Percentiles rank a stretch among this genome's conserved stretches.
These are phyloP conservation scores for Drosophila affinis DNA, from an alignment of 2,888 invertebrate species.

Conservation along the genomic window DNA sequence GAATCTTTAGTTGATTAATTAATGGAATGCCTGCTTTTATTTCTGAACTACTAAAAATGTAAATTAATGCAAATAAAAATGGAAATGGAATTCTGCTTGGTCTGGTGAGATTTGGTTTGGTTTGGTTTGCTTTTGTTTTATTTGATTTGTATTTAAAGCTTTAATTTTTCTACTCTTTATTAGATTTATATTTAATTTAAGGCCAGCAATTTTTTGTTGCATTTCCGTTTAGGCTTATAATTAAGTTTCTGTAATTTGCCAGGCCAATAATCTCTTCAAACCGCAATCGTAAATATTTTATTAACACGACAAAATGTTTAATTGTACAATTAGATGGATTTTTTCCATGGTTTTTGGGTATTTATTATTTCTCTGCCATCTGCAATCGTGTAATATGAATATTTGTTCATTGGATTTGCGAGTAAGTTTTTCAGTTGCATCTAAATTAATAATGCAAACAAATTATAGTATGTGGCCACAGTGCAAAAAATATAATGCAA, in stretches of 20 bases:
- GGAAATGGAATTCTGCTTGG: slow-evolving; percentile 29
- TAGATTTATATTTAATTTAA: slow-evolving; percentile 24
- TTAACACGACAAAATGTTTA: slow-evolving; percentile 72
- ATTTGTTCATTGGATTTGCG: slow-evolving; percentile 54
- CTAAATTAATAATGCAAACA: slow-evolving; percentile 72
- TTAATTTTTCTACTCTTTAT: slow-evolving; percentile 19
- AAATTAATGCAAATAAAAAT: slow-evolving; percentile 18
- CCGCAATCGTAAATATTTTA: slow-evolving; percentile 75
- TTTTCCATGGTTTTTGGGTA: slow-evolving; percentile 12
- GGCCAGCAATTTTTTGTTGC: slow-evolving; percentile 15
- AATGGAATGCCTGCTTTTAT: slow-evolving; percentile 46
- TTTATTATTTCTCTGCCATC: neutral
- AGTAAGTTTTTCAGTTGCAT: slow-evolving; percentile 33
- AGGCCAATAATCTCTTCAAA: slow-evolving; percentile 56
- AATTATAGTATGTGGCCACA: slow-evolving; percentile 60
- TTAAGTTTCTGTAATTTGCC: slow-evolving; percentile 73
- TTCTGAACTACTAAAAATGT: slow-evolving; percentile 43
- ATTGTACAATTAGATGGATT: slow-evolving; percentile 61
- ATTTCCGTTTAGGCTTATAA: slow-evolving; percentile 43
- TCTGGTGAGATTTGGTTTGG: slow-evolving; percentile 44
- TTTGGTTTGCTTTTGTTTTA: slow-evolving; percentile 27
- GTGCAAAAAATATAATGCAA: slow-evolving; percentile 10
- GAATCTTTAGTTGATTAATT: neutral
- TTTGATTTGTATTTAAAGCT: slow-evolving; percentile 14
- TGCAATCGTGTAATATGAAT: slow-evolving; percentile 39